Base-by-base conservation (phyloP, 2,113 vertebrate genomes). In the Phyllostomus hastatus region DNA sequence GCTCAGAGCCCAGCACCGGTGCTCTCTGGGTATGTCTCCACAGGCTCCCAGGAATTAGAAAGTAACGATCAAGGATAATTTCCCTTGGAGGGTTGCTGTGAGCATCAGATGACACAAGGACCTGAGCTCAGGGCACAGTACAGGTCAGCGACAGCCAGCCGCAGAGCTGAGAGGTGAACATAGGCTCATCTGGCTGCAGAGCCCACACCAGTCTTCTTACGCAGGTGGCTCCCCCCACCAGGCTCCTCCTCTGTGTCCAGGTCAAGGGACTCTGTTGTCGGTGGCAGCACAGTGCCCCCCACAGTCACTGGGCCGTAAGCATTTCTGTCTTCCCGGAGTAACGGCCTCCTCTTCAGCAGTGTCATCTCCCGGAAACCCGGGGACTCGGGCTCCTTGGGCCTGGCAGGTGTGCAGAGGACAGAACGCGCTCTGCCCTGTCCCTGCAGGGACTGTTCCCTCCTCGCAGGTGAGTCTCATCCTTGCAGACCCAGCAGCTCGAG, bases 221-320 rank as follows among this genome's bases (percentile, higher is more conserved):
- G n/a, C 20, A 4, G 41, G 1, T 1, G 4, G 19, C 11, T 67
- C 7, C 1, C 28, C 19, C 43, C 9, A 7, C 12, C 84, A 9
- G 84, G 35, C 24, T 8, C 38, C 57, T 24, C 54, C 31, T 6
- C 66, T 41, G 64, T 2, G 54, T 14, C 50, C 79, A 20, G 5
- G 54, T 33, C 76, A 41, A 3, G 26, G 26, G 20, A 9, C 33
- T 43, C n/a, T 5, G 73, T 46, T 24, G 88, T 43, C 11, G 0
- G 28, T 4, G 85, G 76, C 16, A 7, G 38, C 50, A 50, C 50
- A 87, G 41, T 1, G 14, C 19, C 70, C 59, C 57, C 81, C 31
- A 4, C 24, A 1, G 41, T 22, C 5, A 2, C 24, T 3, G 10
- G 33, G 10, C 10, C 0, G 33, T 5, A 4, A n/a, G 28, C 73